Evolutionary conservation across 2,797 vertebrate species (phyloP).

Genomic region (Neosilurus mollespiculum): DNA sequence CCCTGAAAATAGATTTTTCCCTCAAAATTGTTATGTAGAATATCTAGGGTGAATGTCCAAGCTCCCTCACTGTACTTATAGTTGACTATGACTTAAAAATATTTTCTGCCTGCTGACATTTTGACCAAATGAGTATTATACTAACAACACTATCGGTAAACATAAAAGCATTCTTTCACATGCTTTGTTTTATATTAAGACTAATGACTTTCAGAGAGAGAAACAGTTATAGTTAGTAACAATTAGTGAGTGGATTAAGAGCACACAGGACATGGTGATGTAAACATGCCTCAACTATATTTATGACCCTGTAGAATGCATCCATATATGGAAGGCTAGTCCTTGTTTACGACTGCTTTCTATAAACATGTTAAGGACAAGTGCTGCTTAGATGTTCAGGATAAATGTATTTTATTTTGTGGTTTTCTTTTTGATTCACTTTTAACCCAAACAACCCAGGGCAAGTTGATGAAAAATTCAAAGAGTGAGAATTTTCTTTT

Average conservation of each 20-base stretch:
- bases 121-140: not conserved
- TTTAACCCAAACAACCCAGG: not conserved
- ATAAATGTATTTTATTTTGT: not conserved
- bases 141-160: not conserved
- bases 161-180: not conserved
- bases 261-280: conserved; percentile 1
- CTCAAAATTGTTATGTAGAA: not conserved
- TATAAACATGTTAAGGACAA: conserved; percentile 16
- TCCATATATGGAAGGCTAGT: conserved; percentile 24
- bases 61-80: not conserved
- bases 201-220: not conserved
- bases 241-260: not conserved
- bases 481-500: not conserved
- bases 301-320: conserved; percentile 25
- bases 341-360: not conserved
- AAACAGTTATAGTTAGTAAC: not conserved
- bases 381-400: conserved; percentile 3
- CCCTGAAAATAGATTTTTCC: not conserved
- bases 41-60: no score
- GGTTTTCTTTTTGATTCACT: not conserved
- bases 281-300: conserved; percentile 34
- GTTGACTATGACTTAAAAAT: not conserved
- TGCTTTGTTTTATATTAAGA: not conserved
- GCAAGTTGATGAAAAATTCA: not conserved
- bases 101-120: not conserved